These are phyloP conservation scores for Aplysia californica DNA, from an alignment of 1,140 invertebrate genomes.

Conservation along the genomic window DNA sequence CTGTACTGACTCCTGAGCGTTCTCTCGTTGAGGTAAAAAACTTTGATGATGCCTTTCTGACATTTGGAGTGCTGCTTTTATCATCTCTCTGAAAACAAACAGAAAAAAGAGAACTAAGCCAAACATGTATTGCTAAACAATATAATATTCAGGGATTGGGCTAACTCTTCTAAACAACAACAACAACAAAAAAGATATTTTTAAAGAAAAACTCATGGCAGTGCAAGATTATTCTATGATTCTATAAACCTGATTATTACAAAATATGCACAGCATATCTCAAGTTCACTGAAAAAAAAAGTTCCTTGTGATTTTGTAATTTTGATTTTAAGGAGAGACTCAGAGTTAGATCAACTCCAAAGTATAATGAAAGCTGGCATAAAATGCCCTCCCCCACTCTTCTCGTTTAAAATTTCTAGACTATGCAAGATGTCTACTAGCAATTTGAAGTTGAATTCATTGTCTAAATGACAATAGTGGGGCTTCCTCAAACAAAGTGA, in stretches of 20 bases:
- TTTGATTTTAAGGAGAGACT: no score
- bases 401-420: no score
- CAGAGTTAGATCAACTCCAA: no score
- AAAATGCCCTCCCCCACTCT: no score
- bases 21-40: slow-evolving; percentile 7
- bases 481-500: no score
- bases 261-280: background rate
- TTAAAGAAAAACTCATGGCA: background rate
- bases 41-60: slow-evolving; percentile 12
- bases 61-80: background rate
- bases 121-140: background rate
- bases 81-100: background rate
- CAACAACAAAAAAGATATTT: no score
- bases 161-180: background rate
- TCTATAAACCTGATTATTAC: background rate
- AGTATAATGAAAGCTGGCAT: no score
- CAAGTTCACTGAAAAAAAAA: no score
- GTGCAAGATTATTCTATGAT: background rate
- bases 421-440: no score
- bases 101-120: background rate
- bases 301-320: no score
- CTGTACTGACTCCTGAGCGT: background rate
- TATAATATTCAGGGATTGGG: background rate
- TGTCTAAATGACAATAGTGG: no score
- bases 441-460: no score